phyloP scores from a whole-genome alignment of 2,113 vertebrate genomes.

The Vulpes ferrilata region DNA sequence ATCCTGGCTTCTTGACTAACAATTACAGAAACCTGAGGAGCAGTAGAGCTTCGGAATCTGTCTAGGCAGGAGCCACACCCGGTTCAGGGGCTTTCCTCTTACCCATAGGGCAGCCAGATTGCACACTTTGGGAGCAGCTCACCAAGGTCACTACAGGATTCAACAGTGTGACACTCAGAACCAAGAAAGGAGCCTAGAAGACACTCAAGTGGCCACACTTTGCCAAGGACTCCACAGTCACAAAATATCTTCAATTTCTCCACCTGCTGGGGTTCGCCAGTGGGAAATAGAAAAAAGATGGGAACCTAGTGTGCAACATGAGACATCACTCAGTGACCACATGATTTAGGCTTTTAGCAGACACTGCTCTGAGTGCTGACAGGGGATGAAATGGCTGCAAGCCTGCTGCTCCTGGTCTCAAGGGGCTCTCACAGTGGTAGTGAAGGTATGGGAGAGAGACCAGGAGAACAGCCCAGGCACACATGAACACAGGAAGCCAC shows the following conservation, averaged over 20 bases:
- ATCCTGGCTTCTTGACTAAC: background rate
- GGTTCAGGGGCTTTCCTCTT: background rate
- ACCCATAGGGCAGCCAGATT: background rate
- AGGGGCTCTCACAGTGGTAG: background rate
- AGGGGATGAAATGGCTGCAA: background rate
- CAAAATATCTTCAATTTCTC: background rate
- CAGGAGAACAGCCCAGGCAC: background rate
- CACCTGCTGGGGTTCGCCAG: background rate
- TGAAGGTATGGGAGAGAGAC: background rate
- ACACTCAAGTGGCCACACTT: background rate
- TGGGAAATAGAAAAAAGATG: background rate
- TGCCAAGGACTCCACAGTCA: background rate
- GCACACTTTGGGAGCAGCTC: background rate
- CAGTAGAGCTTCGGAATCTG: background rate
- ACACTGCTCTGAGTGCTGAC: background rate
- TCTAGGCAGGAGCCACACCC: background rate
- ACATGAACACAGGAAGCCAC: background rate
- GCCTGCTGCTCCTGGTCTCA: background rate
- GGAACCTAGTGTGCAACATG: background rate
- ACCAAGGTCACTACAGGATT: background rate
- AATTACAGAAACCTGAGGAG: background rate
- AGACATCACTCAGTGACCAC: background rate
- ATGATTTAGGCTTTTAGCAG: background rate
- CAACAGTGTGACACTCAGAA: conserved; percentile 2
- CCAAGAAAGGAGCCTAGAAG: background rate